These are phyloP conservation scores for Eriocheir sinensis DNA, from an alignment of 1,140 invertebrate genomes.

Conservation along the genomic window DNA sequence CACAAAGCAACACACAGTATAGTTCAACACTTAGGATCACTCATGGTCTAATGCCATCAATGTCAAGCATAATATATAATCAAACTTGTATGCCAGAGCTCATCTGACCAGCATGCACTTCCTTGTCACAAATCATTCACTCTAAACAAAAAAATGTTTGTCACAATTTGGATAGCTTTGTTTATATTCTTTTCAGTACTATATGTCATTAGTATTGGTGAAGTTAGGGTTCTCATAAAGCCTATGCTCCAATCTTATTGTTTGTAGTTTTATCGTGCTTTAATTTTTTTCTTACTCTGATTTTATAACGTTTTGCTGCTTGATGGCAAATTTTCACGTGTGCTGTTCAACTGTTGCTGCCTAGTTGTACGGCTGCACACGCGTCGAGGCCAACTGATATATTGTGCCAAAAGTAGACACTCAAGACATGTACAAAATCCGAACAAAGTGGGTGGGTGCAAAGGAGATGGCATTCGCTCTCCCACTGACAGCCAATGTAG, in stretches of 20 bases:
- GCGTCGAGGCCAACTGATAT: background rate
- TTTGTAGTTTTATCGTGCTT: slow-evolving; percentile 9
- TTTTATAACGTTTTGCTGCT: background rate
- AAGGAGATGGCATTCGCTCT: background rate
- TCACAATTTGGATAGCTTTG: background rate
- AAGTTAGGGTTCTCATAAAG: background rate
- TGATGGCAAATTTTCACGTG: background rate
- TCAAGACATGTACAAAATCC: slow-evolving; percentile 53
- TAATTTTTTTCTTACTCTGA: background rate
- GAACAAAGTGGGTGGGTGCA: slow-evolving; percentile 31
- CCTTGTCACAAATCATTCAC: slow-evolving; percentile 36
- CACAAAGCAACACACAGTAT: background rate
- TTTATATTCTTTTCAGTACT: slow-evolving; percentile 4
- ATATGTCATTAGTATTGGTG: background rate
- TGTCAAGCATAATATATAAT: background rate
- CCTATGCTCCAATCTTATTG: slow-evolving; percentile 45
- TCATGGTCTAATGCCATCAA: background rate
- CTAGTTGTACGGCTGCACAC: background rate
- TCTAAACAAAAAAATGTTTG: background rate
- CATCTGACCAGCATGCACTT: background rate
- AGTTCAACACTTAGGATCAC: background rate
- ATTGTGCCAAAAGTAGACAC: slow-evolving; percentile 49
- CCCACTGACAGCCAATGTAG: background rate
- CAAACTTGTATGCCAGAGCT: background rate
- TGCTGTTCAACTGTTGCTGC: background rate